Evolutionary conservation across 2,113 vertebrate species (phyloP).

Genomic region (Clarias gariepinus): DNA sequence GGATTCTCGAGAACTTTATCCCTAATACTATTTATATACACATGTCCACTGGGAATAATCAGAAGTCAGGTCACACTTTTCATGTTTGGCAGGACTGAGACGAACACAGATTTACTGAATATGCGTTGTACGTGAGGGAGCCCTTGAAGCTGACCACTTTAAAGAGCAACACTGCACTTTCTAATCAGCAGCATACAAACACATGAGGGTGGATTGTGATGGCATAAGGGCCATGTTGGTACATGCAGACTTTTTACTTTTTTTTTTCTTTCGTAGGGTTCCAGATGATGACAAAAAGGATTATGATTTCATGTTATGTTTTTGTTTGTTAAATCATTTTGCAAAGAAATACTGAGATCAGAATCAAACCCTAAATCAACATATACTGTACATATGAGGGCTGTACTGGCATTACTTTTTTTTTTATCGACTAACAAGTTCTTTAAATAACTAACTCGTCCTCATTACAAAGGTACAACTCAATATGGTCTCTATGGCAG

Average conservation of each 20-base stretch:
- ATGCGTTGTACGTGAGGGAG: background rate
- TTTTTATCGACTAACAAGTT: too few relatives aligned
- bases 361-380: background rate
- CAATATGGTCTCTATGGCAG: too few relatives aligned
- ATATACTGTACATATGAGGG: too few relatives aligned
- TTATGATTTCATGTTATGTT: too few relatives aligned
- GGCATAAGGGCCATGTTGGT: background rate
- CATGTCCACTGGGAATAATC: conserved; percentile 32
- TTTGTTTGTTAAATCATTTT: background rate
- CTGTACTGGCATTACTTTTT: too few relatives aligned
- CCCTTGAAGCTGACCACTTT: background rate
- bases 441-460: too few relatives aligned
- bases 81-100: conserved; percentile 1
- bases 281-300: too few relatives aligned
- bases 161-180: conserved; percentile 16
- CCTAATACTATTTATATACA: conserved; percentile 16
- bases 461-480: too few relatives aligned
- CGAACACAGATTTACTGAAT: background rate
- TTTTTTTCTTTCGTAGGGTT: too few relatives aligned
- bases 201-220: background rate
- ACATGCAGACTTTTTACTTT: background rate
- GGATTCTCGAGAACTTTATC: conserved; percentile 29
- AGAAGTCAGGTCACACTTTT: conserved; percentile 30
- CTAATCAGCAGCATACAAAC: conserved; percentile 26
- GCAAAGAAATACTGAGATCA: background rate